Percentiles rank a stretch among this genome's conserved stretches.
These are phyloP conservation scores for Digitonthophagus gazella DNA, from an alignment of 2,888 invertebrate species.

Conservation along the genomic window DNA sequence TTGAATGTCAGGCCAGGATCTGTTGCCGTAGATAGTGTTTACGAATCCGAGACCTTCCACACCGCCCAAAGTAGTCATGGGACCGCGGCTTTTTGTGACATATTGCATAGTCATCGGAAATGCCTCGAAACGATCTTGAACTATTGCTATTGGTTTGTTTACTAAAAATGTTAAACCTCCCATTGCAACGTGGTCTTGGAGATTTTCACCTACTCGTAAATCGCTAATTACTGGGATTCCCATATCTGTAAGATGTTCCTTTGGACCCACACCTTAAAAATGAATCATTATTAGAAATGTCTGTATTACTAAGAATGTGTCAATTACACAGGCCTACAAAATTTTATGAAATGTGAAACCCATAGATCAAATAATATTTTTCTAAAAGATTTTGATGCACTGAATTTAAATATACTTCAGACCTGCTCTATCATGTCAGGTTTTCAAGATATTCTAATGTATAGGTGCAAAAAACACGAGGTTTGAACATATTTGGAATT, in stretches of 20 bases:
- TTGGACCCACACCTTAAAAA: conserved; percentile 47
- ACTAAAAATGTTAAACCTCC: conserved; percentile 78
- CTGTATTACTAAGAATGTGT: no score
- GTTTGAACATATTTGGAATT: no score
- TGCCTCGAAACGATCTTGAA: conserved; percentile 72
- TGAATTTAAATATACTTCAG: no score
- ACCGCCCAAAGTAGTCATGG: conserved; percentile 84
- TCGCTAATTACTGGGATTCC: conserved; percentile 75
- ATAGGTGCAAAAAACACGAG: no score
- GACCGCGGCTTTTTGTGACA: conserved; percentile 73
- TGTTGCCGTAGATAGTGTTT: conserved; percentile 79
- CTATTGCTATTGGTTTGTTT: conserved; percentile 80
- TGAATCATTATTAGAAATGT: not conserved
- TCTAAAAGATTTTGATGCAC: no score
- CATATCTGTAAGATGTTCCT: conserved; percentile 61
- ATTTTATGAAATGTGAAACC: no score
- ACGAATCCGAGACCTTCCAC: conserved; percentile 87
- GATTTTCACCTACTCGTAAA: conserved; percentile 74
- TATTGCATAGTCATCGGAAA: conserved; percentile 79
- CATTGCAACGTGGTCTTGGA: conserved; percentile 87
- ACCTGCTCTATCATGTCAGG: no score
- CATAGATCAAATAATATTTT: no score
- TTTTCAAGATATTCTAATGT: no score
- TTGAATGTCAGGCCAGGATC: conserved; percentile 84
- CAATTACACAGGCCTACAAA: no score